Percentiles rank a stretch among this genome's conserved stretches.
These are phyloP conservation scores for Gallinago undulata DNA, from an alignment of 2,113 vertebrate genomes.

Conservation along the genomic window DNA sequence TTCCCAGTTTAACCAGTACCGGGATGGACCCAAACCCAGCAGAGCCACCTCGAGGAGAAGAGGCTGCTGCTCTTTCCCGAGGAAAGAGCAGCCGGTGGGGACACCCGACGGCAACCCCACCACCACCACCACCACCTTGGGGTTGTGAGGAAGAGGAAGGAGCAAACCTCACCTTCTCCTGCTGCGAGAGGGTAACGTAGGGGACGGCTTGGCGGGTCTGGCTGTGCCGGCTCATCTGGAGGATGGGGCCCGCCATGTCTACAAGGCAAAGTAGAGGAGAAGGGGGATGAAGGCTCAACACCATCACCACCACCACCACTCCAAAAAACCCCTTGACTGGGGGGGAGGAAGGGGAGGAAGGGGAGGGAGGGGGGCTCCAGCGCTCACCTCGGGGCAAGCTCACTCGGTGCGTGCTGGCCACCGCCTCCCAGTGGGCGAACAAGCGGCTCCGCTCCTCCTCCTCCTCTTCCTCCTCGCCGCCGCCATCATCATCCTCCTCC, in stretches of 20 bases:
- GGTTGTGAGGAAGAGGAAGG: too few relatives aligned
- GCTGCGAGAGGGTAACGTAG: constrained; percentile 60
- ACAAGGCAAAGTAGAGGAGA: constrained; percentile 34
- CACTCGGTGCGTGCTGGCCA: constrained; percentile 83
- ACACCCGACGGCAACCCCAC: too few relatives aligned
- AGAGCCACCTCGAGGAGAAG: too few relatives aligned
- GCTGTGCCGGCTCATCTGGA: constrained; percentile 79
- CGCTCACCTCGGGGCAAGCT: constrained; percentile 78
- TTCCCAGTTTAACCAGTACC: not conserved
- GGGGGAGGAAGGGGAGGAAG: too few relatives aligned
- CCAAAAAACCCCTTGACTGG: not conserved
- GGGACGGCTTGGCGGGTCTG: constrained; percentile 77
- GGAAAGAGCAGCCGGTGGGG: too few relatives aligned
- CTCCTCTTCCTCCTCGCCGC: constrained; percentile 61
- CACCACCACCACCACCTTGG: too few relatives aligned
- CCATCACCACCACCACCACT: not conserved
- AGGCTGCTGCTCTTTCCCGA: too few relatives aligned
- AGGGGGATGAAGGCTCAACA: too few relatives aligned
- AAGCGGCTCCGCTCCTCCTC: constrained; percentile 64
- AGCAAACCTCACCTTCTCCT: constrained; percentile 77
- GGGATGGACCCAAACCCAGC: not conserved
- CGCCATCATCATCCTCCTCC: not conserved
- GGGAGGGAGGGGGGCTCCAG: too few relatives aligned
- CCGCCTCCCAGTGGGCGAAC: constrained; percentile 79
- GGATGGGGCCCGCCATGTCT: constrained; percentile 85